Evolutionary conservation across 2,888 invertebrate genomes (phyloP), one percentile per base, ranked within the genome.

Genomic region (Hypselothyrea guttata): DNA sequence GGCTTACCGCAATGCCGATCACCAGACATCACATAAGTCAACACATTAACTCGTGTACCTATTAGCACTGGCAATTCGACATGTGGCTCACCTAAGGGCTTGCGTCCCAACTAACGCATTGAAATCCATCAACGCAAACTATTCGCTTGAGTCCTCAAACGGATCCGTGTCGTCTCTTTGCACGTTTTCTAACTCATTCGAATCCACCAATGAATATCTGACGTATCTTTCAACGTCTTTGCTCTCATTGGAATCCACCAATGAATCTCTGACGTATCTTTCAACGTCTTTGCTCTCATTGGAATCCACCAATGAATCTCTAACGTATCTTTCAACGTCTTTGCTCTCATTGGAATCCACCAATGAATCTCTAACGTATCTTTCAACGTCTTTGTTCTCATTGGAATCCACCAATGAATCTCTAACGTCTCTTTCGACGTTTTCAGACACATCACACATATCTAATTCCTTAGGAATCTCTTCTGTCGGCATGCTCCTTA

Each of bases 31-130:
- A 44, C 13, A 31, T 31, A 15, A 30, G 31, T 37, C 18, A 31
- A 31, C 44, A 45, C 44, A 45, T 18, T 45, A 45, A 33, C 44
- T 18, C 44, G 44, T 44, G 42, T 11, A 16, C 31, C 16, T 31
- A 16, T 8, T 16, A 44, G 42, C 42, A 44, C 31, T 15, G 7
- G n/a, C 15, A 31, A 44, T 12, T 16, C 30, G 12, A 7, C 33
- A 34, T 34, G 12, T 34, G 12, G 22, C 22, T 5, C 22, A 22
- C 22, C 22, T 22, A 22, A 22, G 22, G 22, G 22, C 5, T 22
- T 22, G 22, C 22, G 22, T 12, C 12, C 33, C 12, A 5, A 15
- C 12, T 35, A 12, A 13, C 15, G 15, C 35, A 35, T 37, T 37
- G 37, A 18, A 37, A 37, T 37, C 37, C 18, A 37, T 18, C 33